These are phyloP conservation scores for Bolinopsis microptera DNA, from an alignment of 37 sponge, comb jelly and placozoan genomes.

Conservation along the genomic window DNA sequence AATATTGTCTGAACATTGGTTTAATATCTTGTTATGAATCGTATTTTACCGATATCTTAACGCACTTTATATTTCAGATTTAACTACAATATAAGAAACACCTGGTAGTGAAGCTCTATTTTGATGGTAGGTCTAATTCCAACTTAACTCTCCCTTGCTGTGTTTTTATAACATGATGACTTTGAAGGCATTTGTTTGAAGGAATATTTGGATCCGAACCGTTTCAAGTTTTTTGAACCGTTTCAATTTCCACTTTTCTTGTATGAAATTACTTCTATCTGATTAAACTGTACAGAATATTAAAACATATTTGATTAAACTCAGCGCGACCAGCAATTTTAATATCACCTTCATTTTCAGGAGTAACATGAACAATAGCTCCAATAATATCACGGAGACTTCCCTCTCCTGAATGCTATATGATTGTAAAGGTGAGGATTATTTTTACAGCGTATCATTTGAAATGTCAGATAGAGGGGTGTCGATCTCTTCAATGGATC, in stretches of 20 bases:
- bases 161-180: constrained; percentile 27
- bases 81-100: no score
- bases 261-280: constrained; percentile 62
- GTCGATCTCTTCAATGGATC: neutral
- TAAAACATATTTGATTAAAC: no score
- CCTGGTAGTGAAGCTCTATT: no score
- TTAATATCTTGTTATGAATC: neutral
- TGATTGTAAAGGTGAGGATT: no score
- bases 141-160: neutral
- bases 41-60: no score
- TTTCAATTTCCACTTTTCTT: neutral
- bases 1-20: neutral
- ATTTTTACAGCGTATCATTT: no score
- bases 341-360: no score
- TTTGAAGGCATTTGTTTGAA: constrained; percentile 66
- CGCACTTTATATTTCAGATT: no score
- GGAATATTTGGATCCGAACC: neutral
- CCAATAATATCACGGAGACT: no score
- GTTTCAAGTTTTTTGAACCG: constrained; percentile 61
- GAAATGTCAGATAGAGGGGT: neutral
- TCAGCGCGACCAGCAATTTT: no score
- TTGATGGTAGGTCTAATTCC: neutral
- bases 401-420: no score
- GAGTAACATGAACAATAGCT: no score
- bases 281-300: neutral